These are phyloP conservation scores for Formica exsecta DNA, from an alignment of 1,140 invertebrate species.

Conservation along the genomic window DNA sequence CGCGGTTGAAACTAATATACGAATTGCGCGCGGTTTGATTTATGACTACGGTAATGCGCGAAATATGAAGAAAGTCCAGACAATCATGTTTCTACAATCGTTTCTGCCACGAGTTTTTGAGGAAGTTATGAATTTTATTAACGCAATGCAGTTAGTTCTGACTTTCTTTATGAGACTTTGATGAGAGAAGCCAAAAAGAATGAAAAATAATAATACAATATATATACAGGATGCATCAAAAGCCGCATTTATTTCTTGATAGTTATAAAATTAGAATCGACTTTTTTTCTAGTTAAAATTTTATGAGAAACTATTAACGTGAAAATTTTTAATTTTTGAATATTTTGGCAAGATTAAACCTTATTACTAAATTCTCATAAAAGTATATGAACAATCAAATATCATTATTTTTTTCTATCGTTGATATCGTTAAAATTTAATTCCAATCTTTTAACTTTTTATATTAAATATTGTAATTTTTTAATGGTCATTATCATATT, in stretches of 20 bases:
- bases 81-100: slow-evolving; percentile 28
- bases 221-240: slow-evolving; percentile 3
- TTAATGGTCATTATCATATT: not conserved
- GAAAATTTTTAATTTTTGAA: not conserved
- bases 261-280: not conserved
- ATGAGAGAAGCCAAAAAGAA: slow-evolving; percentile 5
- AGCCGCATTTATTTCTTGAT: not conserved
- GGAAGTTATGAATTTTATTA: slow-evolving; percentile 60
- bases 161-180: slow-evolving; percentile 50
- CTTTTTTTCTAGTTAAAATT: not conserved
- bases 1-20: slow-evolving; percentile 66
- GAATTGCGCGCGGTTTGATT: slow-evolving; percentile 55
- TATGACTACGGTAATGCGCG: slow-evolving; percentile 63
- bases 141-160: slow-evolving; percentile 43
- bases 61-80: slow-evolving; percentile 55
- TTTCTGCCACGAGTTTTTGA: slow-evolving; percentile 23
- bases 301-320: not conserved
- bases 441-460: not conserved
- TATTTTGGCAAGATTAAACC: not conserved
- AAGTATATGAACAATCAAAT: not conserved
- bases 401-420: not conserved
- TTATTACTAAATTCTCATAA: not conserved
- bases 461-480: no score
- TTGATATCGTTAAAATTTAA: not conserved
- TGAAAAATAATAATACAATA: slow-evolving; percentile 40